A percentile compares a stretch with the other conserved stretches of the same genome.
Conservation (phyloP, 2,888 invertebrate genomes). For the Acronicta leporina region DNA sequence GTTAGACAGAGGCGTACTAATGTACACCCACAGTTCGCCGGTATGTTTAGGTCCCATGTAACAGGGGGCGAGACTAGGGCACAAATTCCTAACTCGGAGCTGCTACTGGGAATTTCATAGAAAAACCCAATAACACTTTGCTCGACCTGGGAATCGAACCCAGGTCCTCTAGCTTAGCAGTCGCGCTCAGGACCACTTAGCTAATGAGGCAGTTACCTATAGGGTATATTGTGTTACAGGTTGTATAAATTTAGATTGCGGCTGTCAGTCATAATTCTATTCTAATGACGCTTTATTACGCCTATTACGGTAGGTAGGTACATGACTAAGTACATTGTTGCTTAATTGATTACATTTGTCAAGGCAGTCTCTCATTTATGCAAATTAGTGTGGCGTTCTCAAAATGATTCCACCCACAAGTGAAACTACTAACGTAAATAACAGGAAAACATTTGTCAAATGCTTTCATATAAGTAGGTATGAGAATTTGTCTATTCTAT, state of each 20-base stretch:
- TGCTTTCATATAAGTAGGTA: conserved; percentile 22
- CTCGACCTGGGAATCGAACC: too few relatives aligned
- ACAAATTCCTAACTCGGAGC: too few relatives aligned
- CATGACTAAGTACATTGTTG: conserved; percentile 26
- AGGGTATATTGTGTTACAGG: too few relatives aligned
- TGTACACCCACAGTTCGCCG: too few relatives aligned
- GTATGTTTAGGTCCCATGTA: too few relatives aligned
- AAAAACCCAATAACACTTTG: neutral
- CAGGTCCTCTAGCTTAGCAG: too few relatives aligned
- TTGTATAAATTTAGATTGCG: conserved; percentile 7
- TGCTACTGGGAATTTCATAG: too few relatives aligned
- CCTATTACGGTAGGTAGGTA: conserved; percentile 2
- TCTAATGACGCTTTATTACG: conserved; percentile 19
- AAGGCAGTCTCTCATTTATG: conserved; percentile 20
- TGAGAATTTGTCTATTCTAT: neutral
- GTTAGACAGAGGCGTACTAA: too few relatives aligned
- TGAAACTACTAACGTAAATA: conserved; percentile 13
- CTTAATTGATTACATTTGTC: conserved; percentile 31
- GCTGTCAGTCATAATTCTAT: conserved; percentile 18
- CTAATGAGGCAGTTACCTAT: too few relatives aligned
- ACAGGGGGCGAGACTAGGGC: too few relatives aligned
- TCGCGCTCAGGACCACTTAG: too few relatives aligned
- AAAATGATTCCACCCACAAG: conserved; percentile 27
- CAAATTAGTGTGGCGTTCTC: conserved; percentile 24
- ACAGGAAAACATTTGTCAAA: conserved; percentile 39